phyloP scores from a whole-genome alignment of 2,113 vertebrate genomes.

The Atherinomorus stipes region DNA sequence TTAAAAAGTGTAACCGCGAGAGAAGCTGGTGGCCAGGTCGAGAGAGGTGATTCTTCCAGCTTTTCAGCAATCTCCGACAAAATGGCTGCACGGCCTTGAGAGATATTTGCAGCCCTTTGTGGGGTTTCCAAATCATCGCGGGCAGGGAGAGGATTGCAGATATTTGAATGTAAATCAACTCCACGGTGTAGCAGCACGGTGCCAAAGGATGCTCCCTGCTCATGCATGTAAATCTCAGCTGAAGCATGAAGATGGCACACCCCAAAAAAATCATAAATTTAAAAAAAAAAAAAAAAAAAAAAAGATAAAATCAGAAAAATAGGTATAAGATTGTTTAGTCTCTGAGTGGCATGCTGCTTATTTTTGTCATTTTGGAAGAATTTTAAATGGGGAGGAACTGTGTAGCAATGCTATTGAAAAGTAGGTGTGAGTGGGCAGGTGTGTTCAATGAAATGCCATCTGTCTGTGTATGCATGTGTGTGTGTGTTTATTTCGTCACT shows the following conservation, averaged over 20 bases:
- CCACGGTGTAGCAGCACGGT: conserved; percentile 26
- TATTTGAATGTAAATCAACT: conserved; percentile 58
- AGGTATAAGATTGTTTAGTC: conserved; percentile 52
- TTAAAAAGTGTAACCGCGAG: conserved; percentile 56
- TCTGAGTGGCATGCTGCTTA: conserved; percentile 74
- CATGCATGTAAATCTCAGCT: conserved; percentile 27
- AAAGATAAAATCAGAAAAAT: conserved; percentile 50
- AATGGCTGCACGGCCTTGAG: conserved; percentile 20
- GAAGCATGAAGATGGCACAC: conserved; percentile 59
- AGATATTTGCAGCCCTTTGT: conserved; percentile 1
- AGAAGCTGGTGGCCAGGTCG: conserved; percentile 15
- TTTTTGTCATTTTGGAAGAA: conserved; percentile 42
- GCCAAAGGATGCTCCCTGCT: conserved; percentile 43
- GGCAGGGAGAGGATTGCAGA: conserved; percentile 16
- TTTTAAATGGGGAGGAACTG: conserved; percentile 40
- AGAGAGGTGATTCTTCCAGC: background rate
- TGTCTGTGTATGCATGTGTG: conserved; percentile 40
- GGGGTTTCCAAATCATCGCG: conserved; percentile 3
- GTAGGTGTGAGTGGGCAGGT: conserved; percentile 62
- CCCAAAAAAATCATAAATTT: conserved; percentile 34
- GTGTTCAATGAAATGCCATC: conserved; percentile 54
- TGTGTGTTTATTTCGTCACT: conserved; percentile 70
- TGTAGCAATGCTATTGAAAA: conserved; percentile 45
- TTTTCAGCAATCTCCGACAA: conserved; percentile 18
- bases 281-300: conserved; percentile 31